A percentile compares a stretch with the other conserved stretches of the same genome.
phyloP scores from a whole-genome alignment of 2,113 vertebrate genomes.

The Sinocyclocheilus maitianheensis region DNA sequence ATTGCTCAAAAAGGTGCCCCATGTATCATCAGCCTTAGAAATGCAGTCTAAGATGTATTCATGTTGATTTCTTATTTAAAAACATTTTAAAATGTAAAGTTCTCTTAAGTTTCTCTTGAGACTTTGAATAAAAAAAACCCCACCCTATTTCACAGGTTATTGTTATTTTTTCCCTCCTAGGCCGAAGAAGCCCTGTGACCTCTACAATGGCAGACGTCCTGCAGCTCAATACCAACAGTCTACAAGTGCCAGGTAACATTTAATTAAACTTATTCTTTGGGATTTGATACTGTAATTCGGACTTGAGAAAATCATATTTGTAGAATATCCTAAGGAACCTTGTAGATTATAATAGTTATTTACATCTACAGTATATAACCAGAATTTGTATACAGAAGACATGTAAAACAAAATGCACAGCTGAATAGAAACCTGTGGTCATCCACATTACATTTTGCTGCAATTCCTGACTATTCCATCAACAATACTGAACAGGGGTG shows the following conservation, averaged over 20 bases:
- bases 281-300: neutral
- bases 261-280: too few species aligned
- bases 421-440: neutral
- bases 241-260: constrained; percentile 70
- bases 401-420: neutral
- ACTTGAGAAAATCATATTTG: neutral
- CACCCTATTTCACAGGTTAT: too few species aligned
- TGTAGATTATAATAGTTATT: neutral
- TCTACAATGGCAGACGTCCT: constrained; percentile 73
- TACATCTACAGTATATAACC: neutral
- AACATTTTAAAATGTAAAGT: too few species aligned
- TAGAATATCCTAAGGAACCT: too few species aligned
- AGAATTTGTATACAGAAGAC: neutral
- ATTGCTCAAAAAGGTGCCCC: too few species aligned
- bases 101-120: too few species aligned
- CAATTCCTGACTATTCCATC: constrained; percentile 38
- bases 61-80: too few species aligned
- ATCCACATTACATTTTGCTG: neutral
- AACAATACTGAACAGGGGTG: constrained; percentile 44
- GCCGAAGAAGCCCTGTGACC: constrained; percentile 62
- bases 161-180: constrained; percentile 35
- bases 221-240: constrained; percentile 66
- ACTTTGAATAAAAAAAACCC: too few species aligned
- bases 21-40: too few species aligned
- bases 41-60: too few species aligned